These are phyloP conservation scores for Ciconia maguari DNA, from an alignment of 2,113 vertebrate genomes.

Conservation along the genomic window DNA sequence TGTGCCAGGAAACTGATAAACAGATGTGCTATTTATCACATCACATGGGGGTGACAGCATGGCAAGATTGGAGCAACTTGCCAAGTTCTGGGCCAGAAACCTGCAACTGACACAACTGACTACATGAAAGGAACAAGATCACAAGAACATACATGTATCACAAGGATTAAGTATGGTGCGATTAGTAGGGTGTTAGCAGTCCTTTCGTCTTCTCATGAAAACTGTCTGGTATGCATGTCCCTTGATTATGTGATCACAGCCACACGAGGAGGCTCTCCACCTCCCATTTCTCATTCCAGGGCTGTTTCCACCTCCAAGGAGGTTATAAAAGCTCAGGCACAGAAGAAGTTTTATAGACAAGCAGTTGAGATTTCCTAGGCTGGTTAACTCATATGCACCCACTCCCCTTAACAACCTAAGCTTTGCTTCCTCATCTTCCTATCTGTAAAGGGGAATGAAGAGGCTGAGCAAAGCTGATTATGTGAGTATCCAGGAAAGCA, in stretches of 20 bases:
- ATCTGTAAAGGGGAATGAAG: not conserved
- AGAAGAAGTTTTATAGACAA: not conserved
- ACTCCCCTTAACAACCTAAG: not conserved
- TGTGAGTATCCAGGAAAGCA: not conserved
- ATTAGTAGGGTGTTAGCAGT: not conserved
- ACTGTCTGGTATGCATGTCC: not conserved
- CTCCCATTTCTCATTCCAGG: not conserved
- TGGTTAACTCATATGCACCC: not conserved
- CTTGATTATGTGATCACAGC: not conserved
- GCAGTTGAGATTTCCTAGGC: not conserved
- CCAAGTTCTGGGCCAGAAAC: not conserved
- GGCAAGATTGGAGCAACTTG: not conserved
- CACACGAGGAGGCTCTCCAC: not conserved
- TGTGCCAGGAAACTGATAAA: not conserved
- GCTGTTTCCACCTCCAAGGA: not conserved
- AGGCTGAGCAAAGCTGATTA: not conserved
- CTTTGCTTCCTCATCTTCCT: not conserved
- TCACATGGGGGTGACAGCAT: not conserved
- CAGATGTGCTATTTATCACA: not conserved
- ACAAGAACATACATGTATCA: accelerated
- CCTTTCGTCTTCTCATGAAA: not conserved
- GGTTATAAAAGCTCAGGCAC: not conserved
- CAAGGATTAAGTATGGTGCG: not conserved
- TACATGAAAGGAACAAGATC: not conserved
- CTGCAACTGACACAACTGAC: not conserved